These are phyloP conservation scores for Antigone vipio DNA, from an alignment of 2,113 vertebrate genomes.

Conservation along the genomic window DNA sequence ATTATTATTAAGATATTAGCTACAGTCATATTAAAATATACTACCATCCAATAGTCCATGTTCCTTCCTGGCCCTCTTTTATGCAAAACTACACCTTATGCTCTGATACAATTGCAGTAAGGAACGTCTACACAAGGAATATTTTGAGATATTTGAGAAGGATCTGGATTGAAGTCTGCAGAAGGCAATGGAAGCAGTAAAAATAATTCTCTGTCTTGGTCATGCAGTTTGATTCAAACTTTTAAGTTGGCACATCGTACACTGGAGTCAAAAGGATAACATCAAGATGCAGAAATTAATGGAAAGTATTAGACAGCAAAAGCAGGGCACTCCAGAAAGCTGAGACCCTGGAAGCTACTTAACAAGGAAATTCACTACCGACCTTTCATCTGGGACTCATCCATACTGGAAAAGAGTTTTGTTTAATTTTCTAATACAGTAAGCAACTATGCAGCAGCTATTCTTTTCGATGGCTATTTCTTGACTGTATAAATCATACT, in stretches of 20 bases:
- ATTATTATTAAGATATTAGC: background rate
- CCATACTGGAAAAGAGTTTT: background rate
- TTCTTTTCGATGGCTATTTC: background rate
- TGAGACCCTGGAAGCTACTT: background rate
- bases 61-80: background rate
- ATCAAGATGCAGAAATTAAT: background rate
- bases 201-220: background rate
- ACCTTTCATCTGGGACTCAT: background rate
- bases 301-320: background rate
- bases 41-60: background rate
- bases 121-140: background rate
- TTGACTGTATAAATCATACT: background rate
- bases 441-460: background rate
- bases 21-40: background rate
- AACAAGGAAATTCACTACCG: background rate
- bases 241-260: background rate
- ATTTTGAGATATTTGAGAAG: background rate
- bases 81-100: background rate
- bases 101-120: background rate
- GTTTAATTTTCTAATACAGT: background rate
- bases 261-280: background rate
- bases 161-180: background rate
- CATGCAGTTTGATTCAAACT: background rate
- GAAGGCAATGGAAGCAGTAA: background rate
- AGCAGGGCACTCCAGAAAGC: background rate